Percentiles rank a stretch among this genome's conserved stretches.
These are phyloP conservation scores for Troglohyphantes excavatus DNA, from an alignment of 2,888 invertebrate species.

Conservation along the genomic window DNA sequence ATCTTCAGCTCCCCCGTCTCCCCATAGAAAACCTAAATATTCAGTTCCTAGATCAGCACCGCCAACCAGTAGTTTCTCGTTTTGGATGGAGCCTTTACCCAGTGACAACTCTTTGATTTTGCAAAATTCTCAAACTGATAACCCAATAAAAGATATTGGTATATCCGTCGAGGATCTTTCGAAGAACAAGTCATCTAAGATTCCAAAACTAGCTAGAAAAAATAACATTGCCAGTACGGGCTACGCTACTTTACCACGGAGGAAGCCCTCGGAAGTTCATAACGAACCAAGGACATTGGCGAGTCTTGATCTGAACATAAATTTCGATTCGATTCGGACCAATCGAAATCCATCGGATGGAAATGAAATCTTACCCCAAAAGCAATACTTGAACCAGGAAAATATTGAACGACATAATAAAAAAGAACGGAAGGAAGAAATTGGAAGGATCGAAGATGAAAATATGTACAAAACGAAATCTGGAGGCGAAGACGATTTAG, in stretches of 20 bases:
- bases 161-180: background rate
- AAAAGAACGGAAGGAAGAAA: slow-evolving; percentile 13
- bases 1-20: slow-evolving; percentile 68
- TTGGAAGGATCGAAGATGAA: slow-evolving; percentile 10
- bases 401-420: background rate
- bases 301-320: slow-evolving; percentile 63
- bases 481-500: background rate
- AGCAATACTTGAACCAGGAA: background rate
- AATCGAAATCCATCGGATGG: background rate
- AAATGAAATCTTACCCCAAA: background rate
- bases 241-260: slow-evolving; percentile 59
- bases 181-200: background rate
- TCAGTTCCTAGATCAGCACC: slow-evolving; percentile 55
- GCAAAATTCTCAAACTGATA: background rate
- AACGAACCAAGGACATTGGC: slow-evolving; percentile 63
- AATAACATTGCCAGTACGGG: background rate
- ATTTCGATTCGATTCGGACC: slow-evolving; percentile 23
- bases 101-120: slow-evolving; percentile 38
- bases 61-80: slow-evolving; percentile 61
- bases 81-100: slow-evolving; percentile 67
- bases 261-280: background rate
- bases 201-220: slow-evolving; percentile 12
- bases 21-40: slow-evolving; percentile 43
- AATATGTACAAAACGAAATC: background rate
- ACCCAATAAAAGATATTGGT: background rate